Percentiles rank a stretch among this genome's conserved stretches.
Evolutionary conservation across 2,113 vertebrate species (phyloP).

Genomic region (Apteryx mantelli): DNA sequence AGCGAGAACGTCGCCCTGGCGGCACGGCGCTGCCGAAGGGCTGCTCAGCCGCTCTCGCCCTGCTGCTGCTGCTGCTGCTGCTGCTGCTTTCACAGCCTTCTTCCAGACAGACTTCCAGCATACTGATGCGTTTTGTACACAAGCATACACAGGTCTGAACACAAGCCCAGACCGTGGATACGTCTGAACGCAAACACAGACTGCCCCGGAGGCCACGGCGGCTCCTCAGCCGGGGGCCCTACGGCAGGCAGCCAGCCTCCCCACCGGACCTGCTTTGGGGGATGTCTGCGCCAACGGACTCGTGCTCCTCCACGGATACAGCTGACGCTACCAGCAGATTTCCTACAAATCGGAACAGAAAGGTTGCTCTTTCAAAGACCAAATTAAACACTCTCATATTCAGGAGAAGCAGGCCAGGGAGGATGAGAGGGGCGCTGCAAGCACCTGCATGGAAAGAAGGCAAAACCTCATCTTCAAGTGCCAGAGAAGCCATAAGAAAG

Average conservation of each 20-base stretch:
- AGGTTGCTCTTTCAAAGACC: background rate
- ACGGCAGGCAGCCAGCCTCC: too few relatives aligned
- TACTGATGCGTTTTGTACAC: accelerated
- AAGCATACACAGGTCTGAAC: background rate
- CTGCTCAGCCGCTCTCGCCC: too few relatives aligned
- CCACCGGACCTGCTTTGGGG: background rate
- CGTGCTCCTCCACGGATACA: background rate
- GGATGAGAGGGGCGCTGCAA: background rate
- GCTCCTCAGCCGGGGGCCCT: too few relatives aligned
- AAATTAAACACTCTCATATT: background rate
- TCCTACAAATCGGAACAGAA: too few relatives aligned
- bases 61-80: too few relatives aligned
- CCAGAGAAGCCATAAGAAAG: background rate
- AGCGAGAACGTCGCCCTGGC: too few relatives aligned
- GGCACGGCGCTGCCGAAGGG: too few relatives aligned
- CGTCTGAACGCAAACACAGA: background rate
- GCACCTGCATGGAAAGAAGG: background rate
- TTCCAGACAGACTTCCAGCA: accelerated
- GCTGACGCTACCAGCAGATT: background rate
- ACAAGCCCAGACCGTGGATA: background rate
- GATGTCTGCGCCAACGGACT: background rate
- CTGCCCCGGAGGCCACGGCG: too few relatives aligned
- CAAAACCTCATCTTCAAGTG: background rate
- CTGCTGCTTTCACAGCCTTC: background rate
- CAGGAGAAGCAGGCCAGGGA: background rate